Percentiles rank a stretch among this genome's conserved stretches.
These are phyloP conservation scores for Mizuhopecten yessoensis DNA, from an alignment of 1,140 invertebrate genomes.

Conservation along the genomic window DNA sequence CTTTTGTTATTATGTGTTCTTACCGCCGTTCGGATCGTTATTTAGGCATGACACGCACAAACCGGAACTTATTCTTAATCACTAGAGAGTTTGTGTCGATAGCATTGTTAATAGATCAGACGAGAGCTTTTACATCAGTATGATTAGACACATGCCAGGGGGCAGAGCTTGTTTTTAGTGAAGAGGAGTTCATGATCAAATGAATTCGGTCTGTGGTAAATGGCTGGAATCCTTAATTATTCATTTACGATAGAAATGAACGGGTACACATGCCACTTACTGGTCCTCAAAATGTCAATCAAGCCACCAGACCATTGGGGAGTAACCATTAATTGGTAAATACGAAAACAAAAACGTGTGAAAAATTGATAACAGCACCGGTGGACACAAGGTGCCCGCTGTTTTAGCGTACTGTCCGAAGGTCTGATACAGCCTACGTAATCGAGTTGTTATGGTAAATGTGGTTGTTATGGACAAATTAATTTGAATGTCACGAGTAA, in stretches of 20 bases:
- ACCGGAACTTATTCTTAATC: conserved; percentile 33
- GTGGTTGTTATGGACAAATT: neutral
- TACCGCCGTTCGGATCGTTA: neutral
- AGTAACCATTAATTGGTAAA: neutral
- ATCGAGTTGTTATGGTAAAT: neutral
- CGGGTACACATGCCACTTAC: neutral
- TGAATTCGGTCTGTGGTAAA: neutral
- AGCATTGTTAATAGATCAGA: conserved; percentile 39
- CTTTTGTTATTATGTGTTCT: neutral
- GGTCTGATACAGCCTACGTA: neutral
- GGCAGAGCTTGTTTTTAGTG: neutral
- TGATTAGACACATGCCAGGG: conserved; percentile 20
- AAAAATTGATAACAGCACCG: conserved; percentile 31
- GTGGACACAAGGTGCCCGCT: neutral
- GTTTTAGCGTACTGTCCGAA: neutral
- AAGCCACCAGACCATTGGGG: conserved; percentile 9
- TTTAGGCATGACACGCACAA: conserved; percentile 32
- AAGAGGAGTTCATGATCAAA: neutral
- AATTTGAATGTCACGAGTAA: neutral
- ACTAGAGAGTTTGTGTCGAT: conserved; percentile 23
- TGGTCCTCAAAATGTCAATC: neutral
- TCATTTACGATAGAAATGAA: conserved; percentile 6
- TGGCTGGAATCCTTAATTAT: neutral
- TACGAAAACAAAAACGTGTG: conserved; percentile 25
- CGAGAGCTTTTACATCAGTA: neutral